These are phyloP conservation scores for Sarcophaga bullata DNA, from an alignment of 1,140 invertebrate genomes.

Conservation along the genomic window DNA sequence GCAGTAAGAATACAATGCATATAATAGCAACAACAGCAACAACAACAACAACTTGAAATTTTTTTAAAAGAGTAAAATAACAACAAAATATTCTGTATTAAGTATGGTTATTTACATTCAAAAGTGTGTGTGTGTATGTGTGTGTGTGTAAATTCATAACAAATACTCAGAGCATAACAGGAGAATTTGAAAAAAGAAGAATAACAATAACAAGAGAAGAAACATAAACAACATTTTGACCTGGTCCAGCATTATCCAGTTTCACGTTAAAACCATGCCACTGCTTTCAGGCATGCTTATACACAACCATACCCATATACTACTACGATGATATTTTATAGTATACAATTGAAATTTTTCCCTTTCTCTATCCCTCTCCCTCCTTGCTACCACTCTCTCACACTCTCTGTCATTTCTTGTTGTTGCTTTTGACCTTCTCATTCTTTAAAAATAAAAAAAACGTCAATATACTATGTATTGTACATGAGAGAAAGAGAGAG, in stretches of 20 bases:
- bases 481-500: neutral
- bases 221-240: constrained; percentile 32
- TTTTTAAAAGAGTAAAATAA: neutral
- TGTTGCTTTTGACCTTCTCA: constrained; percentile 39
- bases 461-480: neutral
- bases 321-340: neutral
- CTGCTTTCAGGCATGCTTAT: neutral
- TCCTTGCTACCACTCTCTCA: too few species aligned
- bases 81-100: neutral
- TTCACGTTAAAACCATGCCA: neutral
- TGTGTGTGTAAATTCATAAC: neutral
- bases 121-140: neutral
- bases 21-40: neutral
- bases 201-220: neutral
- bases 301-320: neutral
- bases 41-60: neutral
- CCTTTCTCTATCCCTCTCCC: neutral
- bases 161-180: constrained; percentile 2
- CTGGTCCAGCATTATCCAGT: constrained; percentile 35
- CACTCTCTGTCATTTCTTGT: neutral
- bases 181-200: neutral
- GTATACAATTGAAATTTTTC: constrained; percentile 20
- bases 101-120: neutral
- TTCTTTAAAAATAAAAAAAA: neutral
- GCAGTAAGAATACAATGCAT: neutral